Evolutionary conservation across 1,140 invertebrate species (phyloP), one percentile per base, ranked within the genome.

Genomic region (Catajapyx aquilonaris): DNA sequence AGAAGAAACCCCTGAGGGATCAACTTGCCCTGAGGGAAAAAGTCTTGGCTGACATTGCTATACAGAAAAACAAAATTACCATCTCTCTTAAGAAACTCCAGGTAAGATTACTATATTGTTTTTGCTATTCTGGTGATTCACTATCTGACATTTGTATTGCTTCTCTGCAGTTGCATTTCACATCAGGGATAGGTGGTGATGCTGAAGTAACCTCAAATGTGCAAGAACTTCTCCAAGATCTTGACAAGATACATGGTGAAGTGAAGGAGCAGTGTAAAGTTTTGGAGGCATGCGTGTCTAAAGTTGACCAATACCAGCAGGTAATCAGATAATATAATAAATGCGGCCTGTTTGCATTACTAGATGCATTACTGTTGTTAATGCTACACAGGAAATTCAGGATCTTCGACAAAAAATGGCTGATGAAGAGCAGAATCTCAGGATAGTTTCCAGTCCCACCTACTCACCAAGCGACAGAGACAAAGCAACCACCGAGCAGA

Each of bases 11-110:
- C 2, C 55, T 90, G 31, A 61, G 83, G 34, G 84, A 90, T 58
- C 81, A 87, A 46, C 66, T 86, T 22, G 74, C 75, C 1, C 60
- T 78, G 15, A 67, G 80, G 42, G 86, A 90, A 50, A 90, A 88
- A 56, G 75, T 84, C 51, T 53, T 85, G 21, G 77, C 76, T 40
- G 85, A 91, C 47, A 73, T 87, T 34, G 68, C 80, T 36, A 84
- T 85, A 44, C 85, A 90, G 56, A 83, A 81, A 53, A 84, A 80
- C 0, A 91, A 90, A 60, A 80, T 94, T 38, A 67, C 68, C 21
- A 73, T 93, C 46, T 81, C 86, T n/a, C 72, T 90, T 40, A 84
- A 91, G 51, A 91, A 93, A 59, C 65, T 94, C 35, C 75, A 83
- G 62, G 76, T 78, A 55, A 64, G 61, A n/a, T n/a, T n/a, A n/a